phyloP scores from a whole-genome alignment of 1,140 invertebrate genomes.

The Micrasema minimum region DNA sequence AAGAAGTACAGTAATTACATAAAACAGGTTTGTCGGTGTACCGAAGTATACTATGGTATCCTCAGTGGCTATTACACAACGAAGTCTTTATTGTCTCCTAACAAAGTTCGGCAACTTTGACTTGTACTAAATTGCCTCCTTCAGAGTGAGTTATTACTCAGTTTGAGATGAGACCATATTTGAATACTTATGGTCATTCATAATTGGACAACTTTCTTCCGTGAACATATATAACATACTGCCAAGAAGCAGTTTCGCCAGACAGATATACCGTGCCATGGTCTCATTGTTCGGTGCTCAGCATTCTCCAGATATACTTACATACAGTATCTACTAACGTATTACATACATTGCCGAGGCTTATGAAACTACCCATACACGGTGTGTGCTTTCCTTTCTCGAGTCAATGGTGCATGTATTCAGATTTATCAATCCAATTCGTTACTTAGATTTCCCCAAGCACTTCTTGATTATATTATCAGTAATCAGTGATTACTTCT shows the following conservation, averaged over 20 bases:
- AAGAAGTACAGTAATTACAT: not conserved
- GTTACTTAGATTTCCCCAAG: not conserved
- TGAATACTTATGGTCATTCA: constrained; percentile 8
- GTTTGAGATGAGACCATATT: constrained; percentile 17
- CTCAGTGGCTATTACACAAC: constrained; percentile 3
- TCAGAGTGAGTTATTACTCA: constrained; percentile 4
- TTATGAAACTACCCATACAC: not conserved
- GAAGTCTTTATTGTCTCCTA: constrained; percentile 14
- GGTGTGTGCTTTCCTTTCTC: constrained; percentile 21
- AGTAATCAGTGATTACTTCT: too few species aligned
- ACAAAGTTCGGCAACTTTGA: constrained; percentile 2
- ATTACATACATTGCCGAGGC: not conserved
- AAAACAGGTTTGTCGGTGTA: too few species aligned
- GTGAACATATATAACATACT: not conserved
- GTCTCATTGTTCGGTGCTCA: constrained; percentile 14
- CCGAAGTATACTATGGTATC: too few species aligned
- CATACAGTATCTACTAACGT: too few species aligned
- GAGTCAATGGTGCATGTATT: constrained; percentile 5
- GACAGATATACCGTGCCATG: constrained; percentile 2
- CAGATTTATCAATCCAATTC: not conserved
- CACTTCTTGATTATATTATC: not conserved
- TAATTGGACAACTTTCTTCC: constrained; percentile 20
- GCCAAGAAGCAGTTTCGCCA: not conserved
- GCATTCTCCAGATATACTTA: not conserved
- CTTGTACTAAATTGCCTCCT: constrained; percentile 10